Conservation (phyloP, 2,113 vertebrate species). For the Motacilla tschutschensis region DNA sequence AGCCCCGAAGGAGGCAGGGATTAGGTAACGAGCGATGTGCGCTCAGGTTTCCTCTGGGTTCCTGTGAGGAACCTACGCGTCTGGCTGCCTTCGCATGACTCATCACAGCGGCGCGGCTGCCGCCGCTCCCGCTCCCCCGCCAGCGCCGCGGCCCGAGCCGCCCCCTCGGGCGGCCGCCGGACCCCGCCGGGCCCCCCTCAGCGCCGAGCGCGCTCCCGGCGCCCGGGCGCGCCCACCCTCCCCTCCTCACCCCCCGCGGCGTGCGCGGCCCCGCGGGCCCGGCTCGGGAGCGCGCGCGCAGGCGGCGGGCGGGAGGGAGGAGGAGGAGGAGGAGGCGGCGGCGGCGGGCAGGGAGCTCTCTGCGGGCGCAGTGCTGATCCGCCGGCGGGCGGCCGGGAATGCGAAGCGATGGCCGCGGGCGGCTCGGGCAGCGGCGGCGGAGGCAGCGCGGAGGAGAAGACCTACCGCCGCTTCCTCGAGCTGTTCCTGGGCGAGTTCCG, state of each 20-base stretch:
- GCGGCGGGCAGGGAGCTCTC: slow-evolving; percentile 13
- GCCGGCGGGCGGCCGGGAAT: slow-evolving; percentile 75
- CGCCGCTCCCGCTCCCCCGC: no score
- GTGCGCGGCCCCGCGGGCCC: no score
- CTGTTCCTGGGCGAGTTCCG: slow-evolving; percentile 93
- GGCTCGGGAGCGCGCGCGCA: no score
- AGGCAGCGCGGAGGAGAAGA: slow-evolving; percentile 91
- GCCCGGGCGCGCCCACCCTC: no score
- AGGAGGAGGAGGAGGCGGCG: background rate
- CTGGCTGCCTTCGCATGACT: slow-evolving; percentile 49
- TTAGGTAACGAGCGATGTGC: slow-evolving; percentile 34
- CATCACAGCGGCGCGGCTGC: background rate
- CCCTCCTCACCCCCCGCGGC: no score
- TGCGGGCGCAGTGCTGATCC: slow-evolving; percentile 49
- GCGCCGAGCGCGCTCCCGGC: no score
- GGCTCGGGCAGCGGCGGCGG: slow-evolving; percentile 49
- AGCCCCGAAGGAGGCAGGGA: slow-evolving; percentile 36
- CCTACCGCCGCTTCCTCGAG: slow-evolving; percentile 95
- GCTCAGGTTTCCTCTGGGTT: slow-evolving; percentile 50
- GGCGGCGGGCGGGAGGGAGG: no score
- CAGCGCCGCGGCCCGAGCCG: no score
- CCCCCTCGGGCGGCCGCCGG: no score
- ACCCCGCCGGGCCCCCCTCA: no score
- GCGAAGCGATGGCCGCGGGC: slow-evolving; percentile 88
- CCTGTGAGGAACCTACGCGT: slow-evolving; percentile 54